Percentiles rank a stretch among this genome's conserved stretches.
These are phyloP conservation scores for Cydia fagiglandana DNA, from an alignment of 1,140 invertebrate genomes.

Conservation along the genomic window DNA sequence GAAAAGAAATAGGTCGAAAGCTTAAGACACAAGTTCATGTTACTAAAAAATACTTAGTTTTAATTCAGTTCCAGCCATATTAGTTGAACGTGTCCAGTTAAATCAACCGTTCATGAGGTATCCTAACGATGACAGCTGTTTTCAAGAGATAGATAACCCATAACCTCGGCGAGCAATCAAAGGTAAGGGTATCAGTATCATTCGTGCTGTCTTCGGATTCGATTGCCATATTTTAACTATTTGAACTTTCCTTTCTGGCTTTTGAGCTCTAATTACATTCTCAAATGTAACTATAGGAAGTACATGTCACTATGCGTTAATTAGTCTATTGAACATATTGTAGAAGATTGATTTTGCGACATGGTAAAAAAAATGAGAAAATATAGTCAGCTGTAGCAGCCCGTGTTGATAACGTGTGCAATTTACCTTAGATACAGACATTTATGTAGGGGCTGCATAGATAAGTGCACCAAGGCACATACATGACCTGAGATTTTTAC, in stretches of 20 bases:
- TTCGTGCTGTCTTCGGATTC: slow-evolving; percentile 40
- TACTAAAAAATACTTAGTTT: slow-evolving; percentile 29
- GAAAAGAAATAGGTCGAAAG: slow-evolving; percentile 32
- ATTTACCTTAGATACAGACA: slow-evolving; percentile 16
- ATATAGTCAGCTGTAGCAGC: slow-evolving; percentile 29
- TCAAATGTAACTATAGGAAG: slow-evolving; percentile 1
- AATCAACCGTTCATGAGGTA: slow-evolving; percentile 5
- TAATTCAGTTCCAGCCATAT: slow-evolving; percentile 14
- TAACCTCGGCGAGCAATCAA: slow-evolving; percentile 53
- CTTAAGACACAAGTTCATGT: slow-evolving; percentile 31
- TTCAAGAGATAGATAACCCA: slow-evolving; percentile 44
- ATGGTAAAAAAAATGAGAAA: not conserved
- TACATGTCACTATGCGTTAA: slow-evolving; percentile 10
- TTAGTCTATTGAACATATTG: slow-evolving; percentile 4
- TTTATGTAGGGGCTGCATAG: slow-evolving; percentile 2
- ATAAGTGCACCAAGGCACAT: not conserved
- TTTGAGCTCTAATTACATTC: slow-evolving; percentile 32
- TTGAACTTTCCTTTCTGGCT: slow-evolving; percentile 53
- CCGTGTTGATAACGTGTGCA: slow-evolving; percentile 21
- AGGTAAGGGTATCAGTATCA: slow-evolving; percentile 56
- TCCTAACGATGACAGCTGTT: slow-evolving; percentile 54
- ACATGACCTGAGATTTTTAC: not conserved
- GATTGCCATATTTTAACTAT: slow-evolving; percentile 74
- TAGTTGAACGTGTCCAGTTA: slow-evolving; percentile 13
- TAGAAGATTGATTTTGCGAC: slow-evolving; percentile 18